Evolutionary conservation across 2,888 invertebrate genomes (phyloP), one percentile per base, ranked within the genome.

Genomic region (Adelphocoris suturalis): DNA sequence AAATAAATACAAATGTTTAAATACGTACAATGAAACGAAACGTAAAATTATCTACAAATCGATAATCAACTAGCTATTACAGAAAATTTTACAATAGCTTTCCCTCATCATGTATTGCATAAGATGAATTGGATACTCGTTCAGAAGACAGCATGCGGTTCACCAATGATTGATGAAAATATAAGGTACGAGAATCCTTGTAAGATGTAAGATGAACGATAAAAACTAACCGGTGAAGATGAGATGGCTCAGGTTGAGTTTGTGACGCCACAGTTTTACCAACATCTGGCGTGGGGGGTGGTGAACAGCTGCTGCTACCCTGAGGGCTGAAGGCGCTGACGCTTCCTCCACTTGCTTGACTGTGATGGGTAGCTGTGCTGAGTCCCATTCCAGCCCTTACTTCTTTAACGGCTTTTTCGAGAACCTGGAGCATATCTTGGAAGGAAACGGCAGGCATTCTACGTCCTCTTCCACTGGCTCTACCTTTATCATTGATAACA

Each of bases 371-470:
- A 0, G 48, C 82, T n/a, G 75, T 16, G 28, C 75, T 47, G 23
- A 90, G 90, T 16, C 88, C 90, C 19, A 93, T 87, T 2, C 92
- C 92, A 9, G 89, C 89, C 94, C 88, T 96, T 92, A 97, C 96
- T 93, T 97, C 97, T 57, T 95, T 94, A n/a, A 92, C 91, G 14
- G 92, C 92, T 84, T 92, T 92, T 37, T 91, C 89, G 55, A 92
- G 86, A 47, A 92, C 92, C 55, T 91, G 91, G 81, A 92, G 95
- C 92, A 98, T 96, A 93, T 98, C 98, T 89, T 95, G 94, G 92
- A 97, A 97, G 86, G 96, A 96, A 37, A 98, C 96, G 0, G 97
- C 96, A 76, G 97, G 98, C 90, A 97, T 96, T 91, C 96, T 95
- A 89, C 96, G 95, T 80, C 96, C 92, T 27, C 92, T 91, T 5